These are phyloP conservation scores for Alcedo quadribrachys DNA, from an alignment of 2,797 vertebrate species.

Conservation along the genomic window DNA sequence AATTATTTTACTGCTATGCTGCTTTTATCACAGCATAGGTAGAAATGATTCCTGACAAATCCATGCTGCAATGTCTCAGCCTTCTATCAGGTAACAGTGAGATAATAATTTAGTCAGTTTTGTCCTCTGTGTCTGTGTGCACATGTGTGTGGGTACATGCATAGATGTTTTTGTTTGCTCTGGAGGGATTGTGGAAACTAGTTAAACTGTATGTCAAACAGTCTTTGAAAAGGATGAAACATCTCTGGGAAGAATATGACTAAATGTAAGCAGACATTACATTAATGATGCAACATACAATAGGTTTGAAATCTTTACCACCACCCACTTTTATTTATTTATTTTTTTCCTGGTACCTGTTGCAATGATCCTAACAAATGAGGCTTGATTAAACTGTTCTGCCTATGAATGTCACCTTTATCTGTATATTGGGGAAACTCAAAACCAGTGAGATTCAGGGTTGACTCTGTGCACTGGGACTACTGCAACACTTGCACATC, in stretches of 20 bases:
- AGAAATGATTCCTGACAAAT: conserved; percentile 27
- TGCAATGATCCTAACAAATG: conserved; percentile 19
- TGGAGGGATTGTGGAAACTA: background rate
- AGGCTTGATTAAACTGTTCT: background rate
- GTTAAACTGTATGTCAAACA: background rate
- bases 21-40: background rate
- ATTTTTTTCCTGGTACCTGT: conserved; percentile 1
- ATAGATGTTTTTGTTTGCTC: background rate
- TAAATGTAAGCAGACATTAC: background rate
- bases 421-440: background rate
- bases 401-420: background rate
- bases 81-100: background rate
- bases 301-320: conserved; percentile 13
- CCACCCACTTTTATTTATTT: too few relatives aligned
- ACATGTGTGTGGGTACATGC: background rate
- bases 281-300: background rate
- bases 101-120: background rate
- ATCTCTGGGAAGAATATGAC: background rate
- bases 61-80: background rate
- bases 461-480: background rate
- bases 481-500: background rate
- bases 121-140: background rate
- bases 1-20: conserved; percentile 14
- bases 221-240: conserved; percentile 3
- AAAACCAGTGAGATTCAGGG: background rate